Percentiles rank a stretch among this genome's conserved stretches.
Evolutionary conservation across 2,113 vertebrate species (phyloP).

Genomic region (Corvus cornix): DNA sequence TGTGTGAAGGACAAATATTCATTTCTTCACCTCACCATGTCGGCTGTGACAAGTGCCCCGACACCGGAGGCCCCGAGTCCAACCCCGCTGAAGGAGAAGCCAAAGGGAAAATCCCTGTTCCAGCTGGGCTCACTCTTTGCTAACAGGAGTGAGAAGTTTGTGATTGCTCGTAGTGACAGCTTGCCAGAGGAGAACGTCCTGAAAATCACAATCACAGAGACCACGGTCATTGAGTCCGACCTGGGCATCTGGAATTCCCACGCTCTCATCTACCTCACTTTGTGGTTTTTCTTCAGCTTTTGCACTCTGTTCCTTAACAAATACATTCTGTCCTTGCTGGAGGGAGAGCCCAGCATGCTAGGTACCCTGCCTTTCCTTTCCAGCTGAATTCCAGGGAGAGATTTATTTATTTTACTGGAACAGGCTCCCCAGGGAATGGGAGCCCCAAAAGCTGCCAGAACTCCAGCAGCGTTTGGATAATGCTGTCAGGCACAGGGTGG

Average conservation of each 20-base stretch:
- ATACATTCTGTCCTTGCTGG: constrained; percentile 91
- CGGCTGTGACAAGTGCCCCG: neutral
- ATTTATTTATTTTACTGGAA: rapidly evolving
- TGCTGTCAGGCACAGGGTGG: neutral
- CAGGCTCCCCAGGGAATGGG: neutral
- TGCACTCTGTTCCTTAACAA: constrained; percentile 98
- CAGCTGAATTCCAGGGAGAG: neutral
- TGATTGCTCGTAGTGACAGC: constrained; percentile 81
- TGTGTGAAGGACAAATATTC: neutral
- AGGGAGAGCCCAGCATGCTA: constrained; percentile 93
- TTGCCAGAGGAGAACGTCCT: constrained; percentile 83
- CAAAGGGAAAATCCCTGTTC: constrained; percentile 46
- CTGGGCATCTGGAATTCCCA: constrained; percentile 86
- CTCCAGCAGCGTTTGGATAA: neutral
- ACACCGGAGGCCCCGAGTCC: neutral
- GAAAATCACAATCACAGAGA: constrained; percentile 92
- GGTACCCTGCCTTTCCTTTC: constrained; percentile 67
- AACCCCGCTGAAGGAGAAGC: constrained; percentile 27
- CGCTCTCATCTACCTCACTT: constrained; percentile 82
- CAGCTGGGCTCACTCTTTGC: constrained; percentile 70
- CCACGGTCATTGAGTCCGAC: constrained; percentile 88
- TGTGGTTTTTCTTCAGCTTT: constrained; percentile 99
- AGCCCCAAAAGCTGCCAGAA: neutral
- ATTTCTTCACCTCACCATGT: constrained; percentile 47
- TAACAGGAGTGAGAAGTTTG: constrained; percentile 78